Conservation (phyloP, 2,113 vertebrate genomes). For the Pachypanchax playfairii region DNA sequence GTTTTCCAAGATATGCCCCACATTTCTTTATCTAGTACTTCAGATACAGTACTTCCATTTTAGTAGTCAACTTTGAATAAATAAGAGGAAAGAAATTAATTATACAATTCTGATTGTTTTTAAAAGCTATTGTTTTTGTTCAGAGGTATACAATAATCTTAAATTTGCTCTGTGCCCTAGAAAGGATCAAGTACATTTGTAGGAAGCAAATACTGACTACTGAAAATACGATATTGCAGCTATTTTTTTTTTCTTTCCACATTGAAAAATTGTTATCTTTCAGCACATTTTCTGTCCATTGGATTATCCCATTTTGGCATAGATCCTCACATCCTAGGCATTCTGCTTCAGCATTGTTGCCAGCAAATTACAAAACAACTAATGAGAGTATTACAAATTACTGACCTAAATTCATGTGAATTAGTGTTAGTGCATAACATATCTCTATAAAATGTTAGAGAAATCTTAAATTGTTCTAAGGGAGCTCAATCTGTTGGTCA, state of each 20-base stretch:
- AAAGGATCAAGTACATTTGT: slow-evolving; percentile 4
- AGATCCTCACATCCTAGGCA: slow-evolving; percentile 43
- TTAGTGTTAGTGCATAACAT: slow-evolving; percentile 34
- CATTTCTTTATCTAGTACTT: slow-evolving; percentile 13
- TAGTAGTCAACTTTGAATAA: background rate
- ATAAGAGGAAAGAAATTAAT: background rate
- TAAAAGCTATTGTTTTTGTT: background rate
- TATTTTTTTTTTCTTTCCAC: background rate
- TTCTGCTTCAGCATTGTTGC: slow-evolving; percentile 55
- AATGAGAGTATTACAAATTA: slow-evolving; percentile 50
- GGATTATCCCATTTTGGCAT: slow-evolving; percentile 61
- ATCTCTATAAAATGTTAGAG: slow-evolving; percentile 15
- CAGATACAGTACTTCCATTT: background rate
- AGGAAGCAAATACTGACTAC: background rate
- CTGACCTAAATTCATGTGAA: slow-evolving; percentile 60
- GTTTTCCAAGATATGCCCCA: background rate
- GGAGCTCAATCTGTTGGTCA: slow-evolving; percentile 62
- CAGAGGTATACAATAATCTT: background rate
- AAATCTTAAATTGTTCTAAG: slow-evolving; percentile 34
- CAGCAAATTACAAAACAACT: slow-evolving; percentile 45
- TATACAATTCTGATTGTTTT: background rate
- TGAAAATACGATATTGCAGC: slow-evolving; percentile 10
- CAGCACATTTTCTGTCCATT: slow-evolving; percentile 49
- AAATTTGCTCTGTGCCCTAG: slow-evolving; percentile 5
- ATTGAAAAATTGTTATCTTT: slow-evolving; percentile 55